phyloP scores from a whole-genome alignment of 2,113 vertebrate genomes.

The Ceyx melanurus region DNA sequence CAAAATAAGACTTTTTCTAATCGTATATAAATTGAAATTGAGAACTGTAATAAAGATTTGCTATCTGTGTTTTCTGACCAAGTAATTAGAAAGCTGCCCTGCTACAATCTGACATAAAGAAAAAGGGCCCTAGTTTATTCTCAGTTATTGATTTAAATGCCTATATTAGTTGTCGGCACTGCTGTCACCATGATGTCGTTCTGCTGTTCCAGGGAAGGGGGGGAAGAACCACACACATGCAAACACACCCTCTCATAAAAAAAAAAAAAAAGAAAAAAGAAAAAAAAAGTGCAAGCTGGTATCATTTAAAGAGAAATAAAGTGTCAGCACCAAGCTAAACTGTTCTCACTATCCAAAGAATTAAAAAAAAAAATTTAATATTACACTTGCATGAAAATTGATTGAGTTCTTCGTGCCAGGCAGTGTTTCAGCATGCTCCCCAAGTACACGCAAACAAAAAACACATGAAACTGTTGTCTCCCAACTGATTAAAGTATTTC shows the following conservation, averaged over 20 bases:
- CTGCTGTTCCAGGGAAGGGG: not conserved
- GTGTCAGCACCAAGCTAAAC: conserved; percentile 46
- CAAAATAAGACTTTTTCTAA: not conserved
- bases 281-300: conserved; percentile 19
- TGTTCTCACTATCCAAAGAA: conserved; percentile 46
- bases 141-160: not conserved
- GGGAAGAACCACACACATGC: not conserved
- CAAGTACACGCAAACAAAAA: conserved; percentile 67
- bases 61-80: not conserved
- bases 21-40: not conserved
- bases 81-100: not conserved
- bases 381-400: conserved; percentile 49
- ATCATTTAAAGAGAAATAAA: conserved; percentile 60
- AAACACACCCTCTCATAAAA: not conserved
- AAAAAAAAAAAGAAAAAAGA: not conserved
- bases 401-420: conserved; percentile 49
- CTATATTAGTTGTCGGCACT: not conserved
- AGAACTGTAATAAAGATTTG: not conserved
- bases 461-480: conserved; percentile 64
- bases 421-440: conserved; percentile 59
- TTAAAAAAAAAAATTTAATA: conserved; percentile 47
- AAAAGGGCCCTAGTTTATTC: not conserved
- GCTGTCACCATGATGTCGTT: not conserved
- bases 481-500: conserved; percentile 68
- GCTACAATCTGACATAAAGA: not conserved